These are phyloP conservation scores for Drosophila lutescens DNA, from an alignment of 2,888 invertebrate species.

Conservation along the genomic window DNA sequence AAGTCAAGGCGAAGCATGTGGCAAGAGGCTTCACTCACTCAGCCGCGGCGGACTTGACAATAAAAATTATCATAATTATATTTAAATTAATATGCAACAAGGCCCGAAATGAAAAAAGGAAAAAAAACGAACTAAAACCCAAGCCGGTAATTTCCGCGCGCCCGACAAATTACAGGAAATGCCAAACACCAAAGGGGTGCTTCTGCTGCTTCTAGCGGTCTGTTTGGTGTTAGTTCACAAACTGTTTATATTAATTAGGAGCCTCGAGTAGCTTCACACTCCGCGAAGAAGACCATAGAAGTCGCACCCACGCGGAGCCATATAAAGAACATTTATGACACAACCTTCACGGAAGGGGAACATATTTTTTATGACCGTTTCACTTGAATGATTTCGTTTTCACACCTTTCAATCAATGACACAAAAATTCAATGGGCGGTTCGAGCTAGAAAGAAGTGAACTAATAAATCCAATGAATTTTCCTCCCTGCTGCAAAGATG, in stretches of 20 bases:
- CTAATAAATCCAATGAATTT: not conserved
- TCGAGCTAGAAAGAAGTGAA: not conserved
- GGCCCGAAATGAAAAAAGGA: conserved; percentile 9
- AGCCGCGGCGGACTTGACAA: conserved; percentile 63
- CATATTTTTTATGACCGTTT: conserved; percentile 24
- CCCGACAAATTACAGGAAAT: conserved; percentile 76
- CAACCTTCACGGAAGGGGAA: conserved; percentile 10
- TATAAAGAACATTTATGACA: conserved; percentile 29
- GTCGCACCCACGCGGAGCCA: conserved; percentile 31
- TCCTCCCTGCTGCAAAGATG: not conserved
- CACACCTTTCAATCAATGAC: conserved; percentile 36
- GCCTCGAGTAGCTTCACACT: conserved; percentile 38
- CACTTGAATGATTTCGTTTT: conserved; percentile 40
- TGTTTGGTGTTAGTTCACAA: conserved; percentile 39
- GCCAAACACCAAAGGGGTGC: conserved; percentile 48
- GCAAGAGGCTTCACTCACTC: conserved; percentile 44
- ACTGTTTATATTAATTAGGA: conserved; percentile 50
- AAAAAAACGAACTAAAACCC: conserved; percentile 4
- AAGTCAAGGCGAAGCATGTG: conserved; percentile 60
- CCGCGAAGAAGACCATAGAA: conserved; percentile 16
- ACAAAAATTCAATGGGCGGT: not conserved
- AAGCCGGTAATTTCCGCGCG: conserved; percentile 66
- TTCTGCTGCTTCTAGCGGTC: conserved; percentile 20
- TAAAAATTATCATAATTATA: conserved; percentile 79
- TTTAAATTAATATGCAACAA: conserved; percentile 77